phyloP scores from a whole-genome alignment of 1,140 invertebrate genomes.

The Euwallacea similis region DNA sequence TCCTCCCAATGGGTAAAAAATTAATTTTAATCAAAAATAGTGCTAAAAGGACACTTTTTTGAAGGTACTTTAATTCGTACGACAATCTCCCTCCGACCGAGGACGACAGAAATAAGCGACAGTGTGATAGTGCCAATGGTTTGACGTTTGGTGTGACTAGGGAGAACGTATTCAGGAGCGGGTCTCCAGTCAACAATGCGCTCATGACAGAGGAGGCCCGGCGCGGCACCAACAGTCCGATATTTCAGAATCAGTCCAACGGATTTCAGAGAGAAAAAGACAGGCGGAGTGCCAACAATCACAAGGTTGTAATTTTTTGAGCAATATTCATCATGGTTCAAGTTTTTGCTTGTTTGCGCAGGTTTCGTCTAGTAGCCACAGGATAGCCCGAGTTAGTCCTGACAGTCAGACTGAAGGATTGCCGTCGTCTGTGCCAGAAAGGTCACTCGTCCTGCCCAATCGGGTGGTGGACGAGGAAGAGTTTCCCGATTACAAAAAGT shows the following conservation, averaged over 20 bases:
- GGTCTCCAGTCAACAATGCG: constrained; percentile 28
- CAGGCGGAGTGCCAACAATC: constrained; percentile 28
- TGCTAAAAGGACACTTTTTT: not conserved
- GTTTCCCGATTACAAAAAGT: constrained; percentile 61
- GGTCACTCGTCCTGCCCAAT: constrained; percentile 23
- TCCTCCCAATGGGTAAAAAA: constrained; percentile 40
- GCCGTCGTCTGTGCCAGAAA: constrained; percentile 31
- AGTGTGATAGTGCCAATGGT: constrained; percentile 43
- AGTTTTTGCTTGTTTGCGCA: not conserved
- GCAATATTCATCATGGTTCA: not conserved
- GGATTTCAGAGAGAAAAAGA: constrained; percentile 34
- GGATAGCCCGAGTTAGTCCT: constrained; percentile 48
- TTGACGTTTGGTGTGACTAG: constrained; percentile 35
- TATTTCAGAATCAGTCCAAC: constrained; percentile 16
- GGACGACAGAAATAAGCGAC: constrained; percentile 37
- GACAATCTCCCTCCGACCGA: constrained; percentile 34
- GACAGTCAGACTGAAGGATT: constrained; percentile 51
- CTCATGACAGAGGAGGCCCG: constrained; percentile 24
- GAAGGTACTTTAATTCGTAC: constrained; percentile 29
- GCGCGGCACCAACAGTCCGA: constrained; percentile 24
- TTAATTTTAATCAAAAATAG: not conserved
- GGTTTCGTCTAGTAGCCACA: constrained; percentile 43
- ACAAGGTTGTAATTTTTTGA: constrained; percentile 17
- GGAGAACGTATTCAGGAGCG: constrained; percentile 32
- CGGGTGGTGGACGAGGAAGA: constrained; percentile 41